Evolutionary conservation across 1,140 invertebrate species (phyloP), one percentile per base, ranked within the genome.

Genomic region (Popillia japonica): DNA sequence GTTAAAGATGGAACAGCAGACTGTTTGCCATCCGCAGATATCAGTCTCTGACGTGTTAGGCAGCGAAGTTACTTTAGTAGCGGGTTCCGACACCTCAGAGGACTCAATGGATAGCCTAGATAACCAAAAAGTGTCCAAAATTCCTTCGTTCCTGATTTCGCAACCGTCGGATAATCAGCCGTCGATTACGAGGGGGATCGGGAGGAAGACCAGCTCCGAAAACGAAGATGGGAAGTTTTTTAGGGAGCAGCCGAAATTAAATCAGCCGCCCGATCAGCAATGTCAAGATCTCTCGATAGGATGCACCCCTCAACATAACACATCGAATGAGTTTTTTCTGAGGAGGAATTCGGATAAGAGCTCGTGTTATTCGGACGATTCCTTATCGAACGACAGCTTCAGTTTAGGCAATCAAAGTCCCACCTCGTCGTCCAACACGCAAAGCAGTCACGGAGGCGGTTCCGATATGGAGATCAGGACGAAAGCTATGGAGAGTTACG

Each of bases 21-120:
- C 20, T 11, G 44, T 79, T 72, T 78, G 85, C 14, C 90, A 92
- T 83, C 96, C 96, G 0, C 95, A 96, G 87, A 98, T 98, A 80
- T 96, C 94, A 81, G 90, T 97, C 4, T 97, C 96, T 0, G 96
- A 98, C 85, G 95, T 95, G 78, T 88, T 94, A 42, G 95, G 94
- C 83, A 94, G 93, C 22, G 94, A 95, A 86, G 91, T 95, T 0
- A 94, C 94, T 0, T 85, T 95, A 44, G 90, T 94, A 0, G 92
- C 92, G 2, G 91, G 92, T 6, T 92, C 92, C 0, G 85, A 86
- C 78, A 86, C 86, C 0, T 91, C 90, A 0, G 91, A 92, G 80
- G 91, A 92, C 78, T 92, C 90, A 77, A 90, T 91, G 79, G 92
- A 92, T 72, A 90, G 89, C 72, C 80, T 90, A 75, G 90, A 90